A percentile compares a stretch with the other conserved stretches of the same genome.
Evolutionary conservation across 1,140 invertebrate species (phyloP).

Genomic region (Rhagoletis pomonella): DNA sequence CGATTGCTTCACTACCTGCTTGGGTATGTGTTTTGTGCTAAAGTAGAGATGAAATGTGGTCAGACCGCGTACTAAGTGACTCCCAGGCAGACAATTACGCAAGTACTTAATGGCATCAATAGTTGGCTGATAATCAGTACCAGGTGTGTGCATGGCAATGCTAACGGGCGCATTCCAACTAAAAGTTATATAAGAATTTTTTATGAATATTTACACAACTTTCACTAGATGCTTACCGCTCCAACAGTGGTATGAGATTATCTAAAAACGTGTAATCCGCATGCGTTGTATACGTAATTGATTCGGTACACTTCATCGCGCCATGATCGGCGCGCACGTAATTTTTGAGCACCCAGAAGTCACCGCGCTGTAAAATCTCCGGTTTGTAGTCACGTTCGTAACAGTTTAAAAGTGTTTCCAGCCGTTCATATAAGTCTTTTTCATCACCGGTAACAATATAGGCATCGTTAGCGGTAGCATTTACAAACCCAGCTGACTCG

Average conservation of each 20-base stretch:
- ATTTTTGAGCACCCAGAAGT: slow-evolving; percentile 93
- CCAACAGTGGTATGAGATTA: slow-evolving; percentile 88
- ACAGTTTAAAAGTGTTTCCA: slow-evolving; percentile 77
- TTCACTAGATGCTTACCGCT: slow-evolving; percentile 75
- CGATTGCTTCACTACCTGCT: slow-evolving; percentile 80
- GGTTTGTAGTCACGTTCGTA: slow-evolving; percentile 79
- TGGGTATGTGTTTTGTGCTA: slow-evolving; percentile 88
- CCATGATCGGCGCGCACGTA: slow-evolving; percentile 82
- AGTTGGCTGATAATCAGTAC: slow-evolving; percentile 80
- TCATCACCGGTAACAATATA: slow-evolving; percentile 71
- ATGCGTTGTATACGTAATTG: slow-evolving; percentile 93
- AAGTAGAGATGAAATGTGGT: slow-evolving; percentile 93
- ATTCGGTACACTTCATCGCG: slow-evolving; percentile 83
- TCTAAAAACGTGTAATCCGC: slow-evolving; percentile 93
- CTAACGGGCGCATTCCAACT: slow-evolving; percentile 83
- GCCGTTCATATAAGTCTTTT: slow-evolving; percentile 69
- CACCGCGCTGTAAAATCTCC: slow-evolving; percentile 84
- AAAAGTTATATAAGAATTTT: not conserved
- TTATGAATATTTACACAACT: not conserved
- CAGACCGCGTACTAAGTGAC: slow-evolving; percentile 81
- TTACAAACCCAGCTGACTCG: slow-evolving; percentile 59
- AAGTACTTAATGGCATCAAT: slow-evolving; percentile 82
- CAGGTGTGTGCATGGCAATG: slow-evolving; percentile 85
- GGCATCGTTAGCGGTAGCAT: slow-evolving; percentile 62
- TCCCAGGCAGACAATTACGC: slow-evolving; percentile 79